Percentiles rank a stretch among this genome's conserved stretches.
phyloP scores from a whole-genome alignment of 1,140 invertebrate species.

The Mylabris phalerata region DNA sequence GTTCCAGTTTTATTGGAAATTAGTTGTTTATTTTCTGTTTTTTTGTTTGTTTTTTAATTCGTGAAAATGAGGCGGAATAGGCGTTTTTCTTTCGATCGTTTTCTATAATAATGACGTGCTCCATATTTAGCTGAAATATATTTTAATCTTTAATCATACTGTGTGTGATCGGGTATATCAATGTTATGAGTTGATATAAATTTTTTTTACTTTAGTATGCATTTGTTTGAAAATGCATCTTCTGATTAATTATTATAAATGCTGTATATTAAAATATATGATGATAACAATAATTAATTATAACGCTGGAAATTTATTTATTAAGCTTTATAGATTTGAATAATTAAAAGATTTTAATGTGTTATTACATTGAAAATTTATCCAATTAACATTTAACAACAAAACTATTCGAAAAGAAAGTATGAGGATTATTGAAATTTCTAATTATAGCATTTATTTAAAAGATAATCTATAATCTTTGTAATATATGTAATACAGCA shows the following conservation, averaged over 20 bases:
- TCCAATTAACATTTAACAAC: too few species aligned
- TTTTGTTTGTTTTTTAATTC: neutral
- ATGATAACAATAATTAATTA: neutral
- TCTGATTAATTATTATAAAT: too few species aligned
- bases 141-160: constrained; percentile 41
- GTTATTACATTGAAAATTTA: constrained; percentile 2
- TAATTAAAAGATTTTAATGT: constrained; percentile 4
- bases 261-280: too few species aligned
- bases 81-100: too few species aligned
- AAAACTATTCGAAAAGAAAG: too few species aligned
- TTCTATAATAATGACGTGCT: constrained; percentile 1
- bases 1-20: constrained; percentile 44
- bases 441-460: constrained; percentile 7
- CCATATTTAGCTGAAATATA: constrained; percentile 28
- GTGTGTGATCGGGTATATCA: constrained; percentile 45
- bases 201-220: constrained; percentile 33
- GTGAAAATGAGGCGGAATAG: too few species aligned
- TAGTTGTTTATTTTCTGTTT: neutral
- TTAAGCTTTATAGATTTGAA: constrained; percentile 12
- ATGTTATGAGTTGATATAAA: constrained; percentile 43
- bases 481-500: constrained; percentile 18
- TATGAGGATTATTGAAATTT: constrained; percentile 1
- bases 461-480: constrained; percentile 10
- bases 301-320: constrained; percentile 6
- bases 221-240: constrained; percentile 42